phyloP scores from a whole-genome alignment of 2,888 invertebrate species.

The Xestia xanthographa region DNA sequence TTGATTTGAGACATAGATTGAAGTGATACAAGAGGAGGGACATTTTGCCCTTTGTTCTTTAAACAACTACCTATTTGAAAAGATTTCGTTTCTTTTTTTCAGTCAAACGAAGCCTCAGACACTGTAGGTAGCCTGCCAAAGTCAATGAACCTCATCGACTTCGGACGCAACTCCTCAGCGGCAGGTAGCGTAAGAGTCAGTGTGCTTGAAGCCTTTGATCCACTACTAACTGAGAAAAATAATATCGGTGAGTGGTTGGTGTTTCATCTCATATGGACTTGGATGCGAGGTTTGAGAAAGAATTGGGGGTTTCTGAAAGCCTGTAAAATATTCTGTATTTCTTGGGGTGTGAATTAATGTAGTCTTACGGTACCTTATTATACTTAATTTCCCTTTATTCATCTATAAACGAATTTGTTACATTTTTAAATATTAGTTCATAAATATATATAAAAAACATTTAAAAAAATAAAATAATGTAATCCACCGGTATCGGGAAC shows the following conservation, averaged over 20 bases:
- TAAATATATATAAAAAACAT: too few species aligned
- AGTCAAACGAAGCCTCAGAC: conserved; percentile 86
- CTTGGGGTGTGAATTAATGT: neutral
- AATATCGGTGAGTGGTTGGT: conserved; percentile 89
- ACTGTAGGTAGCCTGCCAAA: conserved; percentile 82
- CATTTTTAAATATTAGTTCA: too few species aligned
- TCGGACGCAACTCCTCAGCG: conserved; percentile 79
- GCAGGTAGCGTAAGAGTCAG: conserved; percentile 91
- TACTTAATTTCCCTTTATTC: too few species aligned
- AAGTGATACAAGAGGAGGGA: too few species aligned
- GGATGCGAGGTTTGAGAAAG: conserved; percentile 30
- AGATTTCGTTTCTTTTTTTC: conserved; percentile 43
- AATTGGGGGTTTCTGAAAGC: neutral
- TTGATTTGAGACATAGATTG: too few species aligned
- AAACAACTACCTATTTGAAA: neutral
- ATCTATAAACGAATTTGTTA: too few species aligned
- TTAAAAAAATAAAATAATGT: too few species aligned
- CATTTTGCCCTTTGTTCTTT: too few species aligned
- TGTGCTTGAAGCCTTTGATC: conserved; percentile 97
- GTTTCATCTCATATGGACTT: conserved; percentile 71
- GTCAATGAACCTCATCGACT: conserved; percentile 87
- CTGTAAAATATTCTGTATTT: neutral
- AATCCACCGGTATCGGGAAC: too few species aligned
- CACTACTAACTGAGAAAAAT: conserved; percentile 92
- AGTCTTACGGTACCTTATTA: neutral